Conservation (phyloP, 2,113 vertebrate genomes). For the Lagenorhynchus albirostris region DNA sequence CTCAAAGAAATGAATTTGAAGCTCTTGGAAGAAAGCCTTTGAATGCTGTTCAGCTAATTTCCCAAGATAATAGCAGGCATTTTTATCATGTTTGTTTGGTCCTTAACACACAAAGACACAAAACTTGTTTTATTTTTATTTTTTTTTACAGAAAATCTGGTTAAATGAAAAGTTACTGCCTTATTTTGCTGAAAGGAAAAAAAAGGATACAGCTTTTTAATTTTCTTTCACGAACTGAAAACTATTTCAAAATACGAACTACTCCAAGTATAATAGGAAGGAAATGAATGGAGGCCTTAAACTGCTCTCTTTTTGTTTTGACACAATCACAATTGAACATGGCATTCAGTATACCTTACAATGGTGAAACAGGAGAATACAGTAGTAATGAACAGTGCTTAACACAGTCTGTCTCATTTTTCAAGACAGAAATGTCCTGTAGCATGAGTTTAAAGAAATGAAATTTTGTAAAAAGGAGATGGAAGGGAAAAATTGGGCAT, state of each 20-base stretch:
- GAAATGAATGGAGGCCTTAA: conserved; percentile 63
- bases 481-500: not conserved
- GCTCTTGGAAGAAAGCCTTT: conserved; percentile 46
- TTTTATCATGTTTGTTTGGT: conserved; percentile 40
- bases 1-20: conserved; percentile 42
- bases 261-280: conserved; percentile 63
- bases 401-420: conserved; percentile 61
- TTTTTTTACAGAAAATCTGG: conserved; percentile 1
- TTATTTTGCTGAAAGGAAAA: conserved; percentile 39
- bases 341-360: conserved; percentile 65
- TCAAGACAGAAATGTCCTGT: conserved; percentile 59
- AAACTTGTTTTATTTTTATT: conserved; percentile 36
- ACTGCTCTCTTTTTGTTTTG: conserved; percentile 61
- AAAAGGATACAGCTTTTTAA: conserved; percentile 48
- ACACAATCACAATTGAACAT: conserved; percentile 64
- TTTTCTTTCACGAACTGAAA: conserved; percentile 64
- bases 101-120: conserved; percentile 31
- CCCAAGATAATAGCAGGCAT: conserved; percentile 55
- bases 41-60: conserved; percentile 53
- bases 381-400: conserved; percentile 64
- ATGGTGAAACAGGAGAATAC: conserved; percentile 71
- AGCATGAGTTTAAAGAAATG: conserved; percentile 59
- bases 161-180: conserved; percentile 57
- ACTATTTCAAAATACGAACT: conserved; percentile 49
- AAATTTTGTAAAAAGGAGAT: conserved; percentile 53